Evolutionary conservation across 2,888 invertebrate species (phyloP), one percentile per base, ranked within the genome.

Genomic region (Pomacea canaliculata): DNA sequence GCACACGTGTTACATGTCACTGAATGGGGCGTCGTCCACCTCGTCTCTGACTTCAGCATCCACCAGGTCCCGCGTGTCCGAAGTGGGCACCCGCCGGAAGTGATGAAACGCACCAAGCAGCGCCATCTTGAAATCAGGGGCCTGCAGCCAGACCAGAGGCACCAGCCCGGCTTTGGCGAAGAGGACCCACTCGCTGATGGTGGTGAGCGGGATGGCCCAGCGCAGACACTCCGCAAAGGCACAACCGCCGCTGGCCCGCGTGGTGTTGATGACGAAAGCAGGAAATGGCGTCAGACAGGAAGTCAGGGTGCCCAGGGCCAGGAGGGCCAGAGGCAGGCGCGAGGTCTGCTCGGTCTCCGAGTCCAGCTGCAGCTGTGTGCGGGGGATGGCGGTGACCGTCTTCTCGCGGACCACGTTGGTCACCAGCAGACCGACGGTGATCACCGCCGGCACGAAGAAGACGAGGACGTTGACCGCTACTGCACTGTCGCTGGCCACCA

Each of bases 121-220:
- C 67, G 79, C 81, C 56, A 68, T 70, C 56, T 76, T 79, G 78
- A 77, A 79, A 59, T 81, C 78, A 4, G 77, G 77, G 56, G 75
- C 76, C 70, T 79, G 62, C 23, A 81, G 72, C 60, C 79, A 71
- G 62, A 77, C 67, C 18, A 78, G n/a, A 59, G 81, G 81, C 67
- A 79, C 70, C 48, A 81, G 63, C n/a, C 81, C 81, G 16, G 79
- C 78, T 65, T 81, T 81, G 48, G 81, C 78, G 60, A 81, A 79
- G n/a, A 81, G 77, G 13, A 79, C 68, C 81, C 81, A 81, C 63
- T 81, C 81, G 51, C 78, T 66, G 70, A 81, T 73, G 0, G 81
- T 81, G 60, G 78, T 76, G 63, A 79, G 66, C 27, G 81, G 81
- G 18, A 78, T 70, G 62, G 77, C 75, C 81, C 81, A 79, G 19